Conservation (phyloP, 2,113 vertebrate genomes). For the Platysternon megacephalum region DNA sequence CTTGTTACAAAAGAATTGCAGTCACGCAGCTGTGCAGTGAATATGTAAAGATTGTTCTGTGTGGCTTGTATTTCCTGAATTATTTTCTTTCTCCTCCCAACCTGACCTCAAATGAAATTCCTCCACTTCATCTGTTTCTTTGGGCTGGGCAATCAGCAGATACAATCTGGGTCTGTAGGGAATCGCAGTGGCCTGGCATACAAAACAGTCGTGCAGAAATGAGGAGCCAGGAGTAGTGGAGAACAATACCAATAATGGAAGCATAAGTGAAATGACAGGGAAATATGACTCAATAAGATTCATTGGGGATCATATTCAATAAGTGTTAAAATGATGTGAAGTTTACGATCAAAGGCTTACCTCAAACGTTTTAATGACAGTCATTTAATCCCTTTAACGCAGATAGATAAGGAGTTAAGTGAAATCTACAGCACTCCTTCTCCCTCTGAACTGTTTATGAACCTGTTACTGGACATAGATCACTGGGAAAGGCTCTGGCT, state of each 20-base stretch:
- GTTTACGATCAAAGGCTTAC: conserved; percentile 69
- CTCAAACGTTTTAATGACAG: conserved; percentile 61
- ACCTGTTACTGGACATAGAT: conserved; percentile 34
- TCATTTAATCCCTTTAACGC: conserved; percentile 41
- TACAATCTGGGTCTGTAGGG: not conserved
- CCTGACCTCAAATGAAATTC: conserved; percentile 46
- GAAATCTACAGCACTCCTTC: conserved; percentile 38
- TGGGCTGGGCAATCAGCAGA: conserved; percentile 63
- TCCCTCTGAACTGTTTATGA: conserved; percentile 42
- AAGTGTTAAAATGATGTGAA: conserved; percentile 50
- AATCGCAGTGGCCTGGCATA: conserved; percentile 21
- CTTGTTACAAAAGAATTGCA: not conserved
- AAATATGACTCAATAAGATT: conserved; percentile 40
- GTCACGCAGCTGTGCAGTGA: conserved; percentile 25
- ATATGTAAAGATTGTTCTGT: not conserved
- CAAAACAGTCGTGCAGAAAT: not conserved
- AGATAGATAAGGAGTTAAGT: conserved; percentile 68
- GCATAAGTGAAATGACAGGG: not conserved
- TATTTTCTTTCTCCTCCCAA: conserved; percentile 55
- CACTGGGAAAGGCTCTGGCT: conserved; percentile 15
- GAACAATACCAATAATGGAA: not conserved
- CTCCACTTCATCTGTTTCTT: conserved; percentile 38
- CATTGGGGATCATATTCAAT: conserved; percentile 53
- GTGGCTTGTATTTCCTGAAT: conserved; percentile 42
- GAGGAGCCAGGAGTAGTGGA: conserved; percentile 33